These are phyloP conservation scores for Gallinago nigripennis DNA, from an alignment of 2,797 vertebrate species.

Conservation along the genomic window DNA sequence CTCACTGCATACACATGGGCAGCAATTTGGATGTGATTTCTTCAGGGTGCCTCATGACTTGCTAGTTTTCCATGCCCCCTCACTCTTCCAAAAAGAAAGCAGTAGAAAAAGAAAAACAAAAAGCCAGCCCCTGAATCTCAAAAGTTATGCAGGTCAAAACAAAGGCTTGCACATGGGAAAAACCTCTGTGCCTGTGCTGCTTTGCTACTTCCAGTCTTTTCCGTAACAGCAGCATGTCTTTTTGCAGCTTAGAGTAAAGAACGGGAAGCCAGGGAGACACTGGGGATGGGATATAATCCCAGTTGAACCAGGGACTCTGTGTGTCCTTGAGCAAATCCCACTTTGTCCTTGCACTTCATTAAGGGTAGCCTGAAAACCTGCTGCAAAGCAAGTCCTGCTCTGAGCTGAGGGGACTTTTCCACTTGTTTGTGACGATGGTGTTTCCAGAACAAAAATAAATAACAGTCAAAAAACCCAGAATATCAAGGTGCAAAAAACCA, in stretches of 20 bases:
- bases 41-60: not conserved
- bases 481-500: not conserved
- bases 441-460: not conserved
- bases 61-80: not conserved
- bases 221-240: not conserved
- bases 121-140: not conserved
- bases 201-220: not conserved
- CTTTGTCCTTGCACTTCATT: constrained; percentile 17
- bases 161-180: not conserved
- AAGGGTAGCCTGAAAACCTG: not conserved
- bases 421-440: too few relatives aligned
- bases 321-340: constrained; percentile 36
- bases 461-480: not conserved
- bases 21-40: not conserved
- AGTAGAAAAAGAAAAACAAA: not conserved
- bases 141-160: not conserved
- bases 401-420: not conserved
- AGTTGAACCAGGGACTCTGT: not conserved
- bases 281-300: constrained; percentile 25
- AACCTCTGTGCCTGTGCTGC: not conserved
- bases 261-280: not conserved
- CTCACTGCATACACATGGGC: not conserved
- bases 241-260: not conserved
- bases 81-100: not conserved
- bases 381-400: not conserved